Evolutionary conservation across 2,797 vertebrate genomes (phyloP), one percentile per base, ranked within the genome.

Genomic region (Vespertilio murinus): DNA sequence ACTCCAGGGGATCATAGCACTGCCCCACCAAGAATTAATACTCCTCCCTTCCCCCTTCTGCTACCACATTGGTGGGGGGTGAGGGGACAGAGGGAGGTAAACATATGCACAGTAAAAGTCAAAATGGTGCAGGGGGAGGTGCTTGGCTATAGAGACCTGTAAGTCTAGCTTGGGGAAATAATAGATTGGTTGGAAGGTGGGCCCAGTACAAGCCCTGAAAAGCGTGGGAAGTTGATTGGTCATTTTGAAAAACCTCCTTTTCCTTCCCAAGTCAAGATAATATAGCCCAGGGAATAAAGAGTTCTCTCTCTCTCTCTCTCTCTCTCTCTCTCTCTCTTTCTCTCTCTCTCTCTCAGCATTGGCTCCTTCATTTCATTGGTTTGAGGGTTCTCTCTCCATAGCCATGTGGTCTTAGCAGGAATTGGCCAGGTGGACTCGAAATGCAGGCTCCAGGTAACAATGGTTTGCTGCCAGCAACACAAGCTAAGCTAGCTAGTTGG

Each of bases 281-380:
- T 17, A 8, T 16, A 8, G 16, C 61, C 61, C 61, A 33, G 16
- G n/a, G n/a, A 18, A 33, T 30, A 18, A 65, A 33, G 64, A 33
- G 16, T 7, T 33, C 61, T 33, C 16, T 65, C 16, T 33, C 16
- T 61, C 30, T 33, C 7, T 33, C 30, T 65, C 30, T 8, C 14
- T 9, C 16, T 33, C 8, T 4, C 8, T 2, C 7, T 6, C 25
- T 2, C 2, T 64, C 61, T 11, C 16, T 2, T 5, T 65, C 30
- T 65, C 61, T 1, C 11, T 61, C 59, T 65, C 17, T 17, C 17
- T 2, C 14, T 8, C 33, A 33, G 16, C 64, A 65, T n/a, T 33
- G n/a, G 17, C 64, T 16, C 64, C 13, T n/a, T 64, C 61, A n/a
- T 61, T 6, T 61, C 56, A 61, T 61, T 16, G 30, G 1, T 64